phyloP scores from a whole-genome alignment of 2,888 invertebrate species.

The Eristalis pertinax region DNA sequence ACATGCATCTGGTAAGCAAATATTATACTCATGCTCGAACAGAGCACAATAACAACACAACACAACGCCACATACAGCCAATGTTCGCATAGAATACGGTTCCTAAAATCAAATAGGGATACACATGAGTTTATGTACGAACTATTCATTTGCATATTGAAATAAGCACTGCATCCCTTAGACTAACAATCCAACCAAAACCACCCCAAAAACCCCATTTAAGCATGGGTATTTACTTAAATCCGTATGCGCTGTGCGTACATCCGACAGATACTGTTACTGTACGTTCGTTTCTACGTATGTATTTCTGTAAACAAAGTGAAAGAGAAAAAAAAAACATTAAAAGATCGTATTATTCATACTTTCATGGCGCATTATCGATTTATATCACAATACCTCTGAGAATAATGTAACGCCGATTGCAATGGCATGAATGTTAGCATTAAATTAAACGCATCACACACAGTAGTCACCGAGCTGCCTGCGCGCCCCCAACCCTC shows the following conservation, averaged over 20 bases:
- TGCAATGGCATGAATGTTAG: constrained; percentile 56
- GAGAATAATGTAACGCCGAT: constrained; percentile 52
- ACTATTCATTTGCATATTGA: constrained; percentile 50
- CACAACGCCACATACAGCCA: background rate
- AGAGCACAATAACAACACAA: background rate
- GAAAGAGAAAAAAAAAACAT: constrained; percentile 8
- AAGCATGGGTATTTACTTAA: constrained; percentile 9
- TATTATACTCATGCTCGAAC: background rate
- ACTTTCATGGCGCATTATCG: constrained; percentile 62
- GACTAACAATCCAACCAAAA: background rate
- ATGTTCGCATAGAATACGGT: background rate
- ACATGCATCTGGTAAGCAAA: background rate
- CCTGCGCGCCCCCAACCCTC: background rate
- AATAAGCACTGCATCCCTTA: constrained; percentile 19
- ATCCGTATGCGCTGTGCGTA: constrained; percentile 55
- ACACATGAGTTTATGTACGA: constrained; percentile 9
- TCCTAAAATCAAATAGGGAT: constrained; percentile 21
- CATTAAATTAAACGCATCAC: constrained; percentile 59
- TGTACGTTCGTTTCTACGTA: background rate
- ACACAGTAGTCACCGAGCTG: background rate
- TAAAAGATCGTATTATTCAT: constrained; percentile 46
- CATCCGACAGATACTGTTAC: constrained; percentile 16
- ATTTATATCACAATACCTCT: constrained; percentile 62
- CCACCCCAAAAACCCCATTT: background rate
- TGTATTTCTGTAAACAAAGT: background rate